A percentile compares a stretch with the other conserved stretches of the same genome.
Evolutionary conservation across 2,113 vertebrate genomes (phyloP).

Genomic region (Oreochromis niloticus): DNA sequence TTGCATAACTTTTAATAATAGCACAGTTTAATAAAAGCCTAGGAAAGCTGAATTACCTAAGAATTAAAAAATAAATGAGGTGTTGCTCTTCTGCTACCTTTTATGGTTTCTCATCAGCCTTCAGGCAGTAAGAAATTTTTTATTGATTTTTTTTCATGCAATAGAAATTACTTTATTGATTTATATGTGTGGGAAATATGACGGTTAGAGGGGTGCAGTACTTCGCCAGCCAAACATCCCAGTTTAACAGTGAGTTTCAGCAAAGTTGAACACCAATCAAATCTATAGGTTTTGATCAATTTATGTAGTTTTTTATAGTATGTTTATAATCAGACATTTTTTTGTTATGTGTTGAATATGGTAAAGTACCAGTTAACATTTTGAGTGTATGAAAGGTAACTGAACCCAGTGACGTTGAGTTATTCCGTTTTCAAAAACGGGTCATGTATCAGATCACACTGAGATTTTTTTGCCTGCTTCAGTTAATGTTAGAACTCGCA

Average conservation of each 20-base stretch:
- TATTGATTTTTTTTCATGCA: neutral
- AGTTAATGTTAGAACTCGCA: neutral
- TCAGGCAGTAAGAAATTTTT: neutral
- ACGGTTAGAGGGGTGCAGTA: neutral
- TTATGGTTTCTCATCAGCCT: neutral
- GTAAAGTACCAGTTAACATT: neutral
- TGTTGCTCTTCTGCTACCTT: neutral
- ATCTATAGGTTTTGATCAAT: neutral
- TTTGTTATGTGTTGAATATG: accelerated
- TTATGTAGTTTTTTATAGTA: neutral
- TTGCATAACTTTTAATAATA: neutral
- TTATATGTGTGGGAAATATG: neutral
- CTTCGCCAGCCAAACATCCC: neutral
- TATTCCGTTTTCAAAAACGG: neutral
- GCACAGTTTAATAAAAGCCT: neutral
- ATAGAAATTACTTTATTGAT: neutral
- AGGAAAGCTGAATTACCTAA: neutral
- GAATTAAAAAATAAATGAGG: neutral
- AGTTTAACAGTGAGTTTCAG: neutral
- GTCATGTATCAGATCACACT: neutral
- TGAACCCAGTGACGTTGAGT: neutral
- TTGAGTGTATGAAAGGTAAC: neutral
- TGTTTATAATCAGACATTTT: neutral
- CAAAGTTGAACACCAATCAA: neutral
- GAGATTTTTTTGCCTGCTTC: neutral